Conservation (phyloP, 2,888 invertebrate genomes). For the Steinernema carpocapsae region DNA sequence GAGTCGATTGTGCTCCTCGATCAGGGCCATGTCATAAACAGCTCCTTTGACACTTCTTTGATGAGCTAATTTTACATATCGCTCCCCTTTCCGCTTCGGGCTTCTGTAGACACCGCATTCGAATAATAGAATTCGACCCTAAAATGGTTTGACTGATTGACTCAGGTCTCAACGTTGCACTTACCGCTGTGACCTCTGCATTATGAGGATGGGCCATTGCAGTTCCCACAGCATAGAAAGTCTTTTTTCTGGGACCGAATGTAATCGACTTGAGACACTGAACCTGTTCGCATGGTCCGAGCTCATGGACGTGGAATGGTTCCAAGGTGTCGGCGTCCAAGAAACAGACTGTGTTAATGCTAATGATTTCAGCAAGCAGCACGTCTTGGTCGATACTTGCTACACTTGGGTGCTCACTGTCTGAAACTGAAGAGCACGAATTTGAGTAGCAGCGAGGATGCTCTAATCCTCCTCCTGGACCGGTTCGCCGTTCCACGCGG, state of each 20-base stretch:
- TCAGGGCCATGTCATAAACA: background rate
- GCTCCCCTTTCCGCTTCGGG: background rate
- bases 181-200: background rate
- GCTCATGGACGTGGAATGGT: conserved; percentile 88
- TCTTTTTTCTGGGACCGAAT: conserved; percentile 83
- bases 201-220: conserved; percentile 74
- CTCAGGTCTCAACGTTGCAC: background rate
- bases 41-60: conserved; percentile 1
- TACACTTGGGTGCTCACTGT: background rate
- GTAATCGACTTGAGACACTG: conserved; percentile 49
- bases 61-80: background rate
- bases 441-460: background rate
- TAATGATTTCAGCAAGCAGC: conserved; percentile 71
- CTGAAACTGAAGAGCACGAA: background rate
- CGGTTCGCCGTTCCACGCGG: conserved; percentile 76
- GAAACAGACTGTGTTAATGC: conserved; percentile 83
- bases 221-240: conserved; percentile 93
- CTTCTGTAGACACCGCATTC: no score
- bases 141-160: conserved; percentile 20
- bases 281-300: conserved; percentile 80
- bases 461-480: no score
- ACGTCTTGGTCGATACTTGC: conserved; percentile 39
- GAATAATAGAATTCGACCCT: conserved; percentile 63
- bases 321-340: conserved; percentile 97
- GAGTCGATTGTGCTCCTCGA: conserved; percentile 81